A percentile compares a stretch with the other conserved stretches of the same genome.
Conservation (phyloP, 2,888 invertebrate species). For the Salticus scenicus region DNA sequence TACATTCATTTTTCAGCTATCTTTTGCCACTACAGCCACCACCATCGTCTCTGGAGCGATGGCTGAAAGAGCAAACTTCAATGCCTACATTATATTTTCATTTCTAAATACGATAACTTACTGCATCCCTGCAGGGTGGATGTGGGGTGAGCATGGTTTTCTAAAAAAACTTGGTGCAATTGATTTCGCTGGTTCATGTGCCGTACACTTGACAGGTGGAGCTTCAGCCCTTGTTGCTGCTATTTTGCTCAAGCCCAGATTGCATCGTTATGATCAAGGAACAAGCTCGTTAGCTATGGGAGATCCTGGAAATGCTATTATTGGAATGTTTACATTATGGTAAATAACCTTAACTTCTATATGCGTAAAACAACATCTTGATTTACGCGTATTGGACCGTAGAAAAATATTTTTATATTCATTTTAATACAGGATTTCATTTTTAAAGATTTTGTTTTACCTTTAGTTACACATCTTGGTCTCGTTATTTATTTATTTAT, state of each 20-base stretch:
- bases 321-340: constrained; percentile 74
- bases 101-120: constrained; percentile 91
- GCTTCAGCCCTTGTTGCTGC: constrained; percentile 89
- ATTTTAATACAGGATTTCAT: too few species aligned
- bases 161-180: constrained; percentile 88
- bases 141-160: constrained; percentile 80
- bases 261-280: constrained; percentile 71
- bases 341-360: constrained; percentile 30
- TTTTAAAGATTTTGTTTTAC: too few species aligned
- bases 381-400: too few species aligned
- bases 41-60: constrained; percentile 72
- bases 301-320: constrained; percentile 71
- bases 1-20: constrained; percentile 77
- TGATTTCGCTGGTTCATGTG: constrained; percentile 92
- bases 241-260: constrained; percentile 77
- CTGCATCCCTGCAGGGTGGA: constrained; percentile 86
- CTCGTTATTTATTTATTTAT: too few species aligned
- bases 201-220: constrained; percentile 87
- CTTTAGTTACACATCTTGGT: too few species aligned
- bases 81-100: constrained; percentile 84
- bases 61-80: constrained; percentile 71
- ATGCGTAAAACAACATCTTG: too few species aligned
- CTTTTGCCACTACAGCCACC: constrained; percentile 90
- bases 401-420: too few species aligned
- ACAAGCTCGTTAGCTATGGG: constrained; percentile 70